Base-by-base conservation (phyloP, 2,113 vertebrate species). In the Callocephalon fimbriatum region DNA sequence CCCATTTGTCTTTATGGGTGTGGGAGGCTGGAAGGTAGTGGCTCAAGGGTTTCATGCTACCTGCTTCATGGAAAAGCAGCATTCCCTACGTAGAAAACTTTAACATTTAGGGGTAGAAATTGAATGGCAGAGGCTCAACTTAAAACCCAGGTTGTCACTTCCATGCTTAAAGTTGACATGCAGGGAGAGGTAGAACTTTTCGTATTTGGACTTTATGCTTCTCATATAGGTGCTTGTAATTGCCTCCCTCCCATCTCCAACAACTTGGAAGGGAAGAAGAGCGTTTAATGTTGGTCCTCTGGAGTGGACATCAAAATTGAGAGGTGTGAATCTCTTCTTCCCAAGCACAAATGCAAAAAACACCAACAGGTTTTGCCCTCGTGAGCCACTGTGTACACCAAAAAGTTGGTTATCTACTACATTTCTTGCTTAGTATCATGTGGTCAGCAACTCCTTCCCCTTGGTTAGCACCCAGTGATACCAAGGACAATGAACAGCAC, bases 341-440 rank as follows among this genome's bases (percentile, higher is more conserved):
- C 47, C 59, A 68, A 74, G 61, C 50, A 68, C 35, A 51, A 79
- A 70, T 61, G 62, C 53, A 65, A 40, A 89, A 89, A 80, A 81
- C 32, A 44, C 5, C 65, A 67, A 22, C 75, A 48, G 15, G 1
- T 73, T 94, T 72, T 78, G 40, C 38, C 20, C 9, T 88, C 8
- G 3, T 62, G 48, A 86, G 42, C 44, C 8, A 71, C 32, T 66
- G 17, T 50, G 77, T 48, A n/a, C 50, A 86, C 53, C 37, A 83
- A 77, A 48, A 91, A 83, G 82, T 35, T 94, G 58, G 9, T 79
- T 93, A 77, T 80, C 72, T 96, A 61, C 72, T 93, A 71, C 25
- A 31, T 78, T 71, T 76, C 85, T 81, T 93, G 50, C 90, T 87
- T 78, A 70, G 37, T 58, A 76, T 84, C 79, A 35, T 71, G 75